Evolutionary conservation across 2,888 invertebrate genomes (phyloP), one percentile per base, ranked within the genome.

Genomic region (Eudemis profundana): DNA sequence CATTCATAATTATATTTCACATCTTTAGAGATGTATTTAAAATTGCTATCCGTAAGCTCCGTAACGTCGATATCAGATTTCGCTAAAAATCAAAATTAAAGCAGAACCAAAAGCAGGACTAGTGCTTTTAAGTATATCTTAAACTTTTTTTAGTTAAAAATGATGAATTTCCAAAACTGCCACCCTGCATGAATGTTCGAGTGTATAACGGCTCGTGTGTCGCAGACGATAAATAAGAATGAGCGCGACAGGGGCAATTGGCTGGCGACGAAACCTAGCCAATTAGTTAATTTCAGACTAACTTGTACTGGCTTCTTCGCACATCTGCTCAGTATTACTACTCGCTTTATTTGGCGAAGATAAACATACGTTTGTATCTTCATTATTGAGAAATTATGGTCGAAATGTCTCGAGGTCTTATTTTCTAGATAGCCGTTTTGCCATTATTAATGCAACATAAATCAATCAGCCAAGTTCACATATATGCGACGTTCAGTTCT

Each of bases 201-300:
- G 23, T 50, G 42, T 49, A 72, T 73, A n/a, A 23, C 3, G 38
- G n/a, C n/a, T 69, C 75, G 78, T 84, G 62, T 78, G 73, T 81
- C 33, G 50, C 65, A 74, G 74, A 76, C 74, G 74, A 83, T 85
- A 83, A 86, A 84, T 86, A 81, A 76, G 75, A 82, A 82, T 86
- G 74, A 83, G 72, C 74, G 68, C 69, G 84, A 84, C 86, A 83
- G 77, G 69, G 73, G 69, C 81, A 88, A 87, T 87, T 87, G 83
- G 71, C 72, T 78, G 79, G 85, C 82, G 83, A 82, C 83, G 78
- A 87, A 85, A 85, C 82, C 78, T 81, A 74, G 74, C 74, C 83
- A 85, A 87, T 85, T 87, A 83, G 79, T 79, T 84, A 83, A 87
- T 86, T 83, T 72, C 75, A 84, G 84, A 77, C 77, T 67, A 68